A percentile compares a stretch with the other conserved stretches of the same genome.
Conservation (phyloP, 2,113 vertebrate genomes). For the Plecturocebus donacophilus region DNA sequence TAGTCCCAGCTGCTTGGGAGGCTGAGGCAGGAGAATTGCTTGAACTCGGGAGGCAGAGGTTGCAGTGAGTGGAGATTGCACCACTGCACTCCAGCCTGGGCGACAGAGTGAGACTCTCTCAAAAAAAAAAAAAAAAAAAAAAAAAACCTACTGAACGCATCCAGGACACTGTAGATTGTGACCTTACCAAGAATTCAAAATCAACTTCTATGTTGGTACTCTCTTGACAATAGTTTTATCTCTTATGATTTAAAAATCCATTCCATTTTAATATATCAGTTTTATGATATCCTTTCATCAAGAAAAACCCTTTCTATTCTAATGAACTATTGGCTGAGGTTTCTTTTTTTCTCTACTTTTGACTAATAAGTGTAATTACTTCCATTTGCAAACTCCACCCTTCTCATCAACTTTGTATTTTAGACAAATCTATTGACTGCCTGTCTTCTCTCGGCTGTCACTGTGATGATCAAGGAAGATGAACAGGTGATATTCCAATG, state of each 20-base stretch:
- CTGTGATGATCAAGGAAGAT: conserved; percentile 76
- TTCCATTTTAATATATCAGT: conserved; percentile 69
- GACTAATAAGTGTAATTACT: conserved; percentile 81
- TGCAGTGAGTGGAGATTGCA: too few relatives aligned
- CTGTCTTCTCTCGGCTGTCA: conserved; percentile 74
- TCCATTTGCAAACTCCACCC: conserved; percentile 72
- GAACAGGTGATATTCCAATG: conserved; percentile 74
- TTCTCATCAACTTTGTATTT: conserved; percentile 77
- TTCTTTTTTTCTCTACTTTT: conserved; percentile 59
- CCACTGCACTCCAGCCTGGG: too few relatives aligned
- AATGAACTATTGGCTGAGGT: conserved; percentile 66
- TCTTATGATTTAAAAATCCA: conserved; percentile 65
- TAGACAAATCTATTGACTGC: conserved; percentile 73
- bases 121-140: too few relatives aligned
- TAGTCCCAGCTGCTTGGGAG: too few relatives aligned
- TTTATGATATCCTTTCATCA: conserved; percentile 75
- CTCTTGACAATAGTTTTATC: neutral
- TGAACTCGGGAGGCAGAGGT: too few relatives aligned
- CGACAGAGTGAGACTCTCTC: too few relatives aligned
- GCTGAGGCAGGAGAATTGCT: too few relatives aligned
- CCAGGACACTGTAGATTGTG: neutral
- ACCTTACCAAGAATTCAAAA: neutral
- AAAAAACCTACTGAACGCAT: neutral
- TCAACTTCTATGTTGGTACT: neutral
- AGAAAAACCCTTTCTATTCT: conserved; percentile 52